Conservation (phyloP, 2,113 vertebrate species). For the Vicugna pacos region DNA sequence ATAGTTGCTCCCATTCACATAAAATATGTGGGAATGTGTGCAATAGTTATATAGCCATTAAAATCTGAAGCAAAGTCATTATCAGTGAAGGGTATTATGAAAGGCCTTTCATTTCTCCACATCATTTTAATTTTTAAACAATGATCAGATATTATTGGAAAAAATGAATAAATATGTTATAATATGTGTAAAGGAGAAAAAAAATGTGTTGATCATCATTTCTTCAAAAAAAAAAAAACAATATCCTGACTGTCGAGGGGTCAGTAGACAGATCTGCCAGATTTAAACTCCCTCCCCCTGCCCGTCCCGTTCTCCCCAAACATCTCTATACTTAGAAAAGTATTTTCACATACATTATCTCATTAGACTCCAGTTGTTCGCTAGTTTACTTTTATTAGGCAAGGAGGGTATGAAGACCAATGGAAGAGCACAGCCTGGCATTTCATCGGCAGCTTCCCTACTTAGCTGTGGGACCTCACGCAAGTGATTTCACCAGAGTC, state of each 20-base stretch:
- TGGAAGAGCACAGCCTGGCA: not conserved
- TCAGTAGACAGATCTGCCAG: not conserved
- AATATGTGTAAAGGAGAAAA: slow-evolving; percentile 45
- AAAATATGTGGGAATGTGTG: not conserved
- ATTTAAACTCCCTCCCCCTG: not conserved
- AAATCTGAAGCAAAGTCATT: slow-evolving; percentile 27
- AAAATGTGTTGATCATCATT: not conserved
- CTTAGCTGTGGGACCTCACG: not conserved
- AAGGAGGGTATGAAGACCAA: not conserved
- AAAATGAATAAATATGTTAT: not conserved
- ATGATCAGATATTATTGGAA: not conserved
- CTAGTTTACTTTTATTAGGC: slow-evolving; percentile 39
- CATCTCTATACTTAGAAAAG: slow-evolving; percentile 68
- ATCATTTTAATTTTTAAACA: slow-evolving; percentile 44
- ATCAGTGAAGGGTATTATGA: not conserved
- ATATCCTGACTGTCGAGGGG: not conserved
- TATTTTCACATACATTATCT: slow-evolving; percentile 62
- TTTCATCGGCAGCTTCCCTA: not conserved
- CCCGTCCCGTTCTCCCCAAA: not conserved
- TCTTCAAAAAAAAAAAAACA: not conserved
- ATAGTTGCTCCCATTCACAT: not conserved
- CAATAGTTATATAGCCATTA: not conserved
- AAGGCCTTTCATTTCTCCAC: not conserved
- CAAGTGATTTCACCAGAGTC: slow-evolving; percentile 8
- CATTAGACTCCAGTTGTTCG: slow-evolving; percentile 54